Evolutionary conservation across 2,113 vertebrate species (phyloP).

Genomic region (Pionites leucogaster): DNA sequence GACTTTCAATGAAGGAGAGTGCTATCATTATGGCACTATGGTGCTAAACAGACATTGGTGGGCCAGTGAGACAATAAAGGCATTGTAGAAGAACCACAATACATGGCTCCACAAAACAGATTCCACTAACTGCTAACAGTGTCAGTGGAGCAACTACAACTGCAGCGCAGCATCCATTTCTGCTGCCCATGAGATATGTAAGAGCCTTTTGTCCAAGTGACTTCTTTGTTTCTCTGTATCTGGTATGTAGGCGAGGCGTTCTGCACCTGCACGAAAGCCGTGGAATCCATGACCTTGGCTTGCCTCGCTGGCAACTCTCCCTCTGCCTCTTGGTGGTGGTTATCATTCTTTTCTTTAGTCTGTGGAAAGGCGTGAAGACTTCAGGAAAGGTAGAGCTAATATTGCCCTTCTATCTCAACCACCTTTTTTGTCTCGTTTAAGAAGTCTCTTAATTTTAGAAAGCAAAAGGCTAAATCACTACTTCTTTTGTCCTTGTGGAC

Average conservation of each 20-base stretch:
- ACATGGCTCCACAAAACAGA: not conserved
- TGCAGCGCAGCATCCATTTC: not conserved
- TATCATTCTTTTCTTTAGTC: slow-evolving; percentile 93
- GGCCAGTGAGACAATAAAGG: not conserved
- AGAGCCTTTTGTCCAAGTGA: not conserved
- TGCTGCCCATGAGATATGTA: not conserved
- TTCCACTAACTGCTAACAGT: not conserved
- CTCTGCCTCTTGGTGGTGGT: slow-evolving; percentile 90
- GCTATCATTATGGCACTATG: not conserved
- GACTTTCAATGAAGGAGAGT: not conserved
- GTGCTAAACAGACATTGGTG: not conserved
- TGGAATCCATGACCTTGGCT: slow-evolving; percentile 89
- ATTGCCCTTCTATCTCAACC: slow-evolving; percentile 13
- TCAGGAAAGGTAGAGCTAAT: slow-evolving; percentile 91
- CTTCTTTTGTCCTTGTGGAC: not conserved
- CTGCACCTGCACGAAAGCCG: slow-evolving; percentile 89
- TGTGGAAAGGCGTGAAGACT: slow-evolving; percentile 99
- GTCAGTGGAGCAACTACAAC: not conserved
- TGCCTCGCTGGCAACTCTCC: slow-evolving; percentile 89
- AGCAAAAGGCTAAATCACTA: not conserved
- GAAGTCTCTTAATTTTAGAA: not conserved
- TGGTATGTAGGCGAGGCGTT: slow-evolving; percentile 83
- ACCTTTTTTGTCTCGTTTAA: not conserved
- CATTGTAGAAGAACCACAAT: not conserved
- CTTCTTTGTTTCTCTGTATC: not conserved